Conservation (phyloP, 2,888 invertebrate genomes). For the Orthosia gothica region DNA sequence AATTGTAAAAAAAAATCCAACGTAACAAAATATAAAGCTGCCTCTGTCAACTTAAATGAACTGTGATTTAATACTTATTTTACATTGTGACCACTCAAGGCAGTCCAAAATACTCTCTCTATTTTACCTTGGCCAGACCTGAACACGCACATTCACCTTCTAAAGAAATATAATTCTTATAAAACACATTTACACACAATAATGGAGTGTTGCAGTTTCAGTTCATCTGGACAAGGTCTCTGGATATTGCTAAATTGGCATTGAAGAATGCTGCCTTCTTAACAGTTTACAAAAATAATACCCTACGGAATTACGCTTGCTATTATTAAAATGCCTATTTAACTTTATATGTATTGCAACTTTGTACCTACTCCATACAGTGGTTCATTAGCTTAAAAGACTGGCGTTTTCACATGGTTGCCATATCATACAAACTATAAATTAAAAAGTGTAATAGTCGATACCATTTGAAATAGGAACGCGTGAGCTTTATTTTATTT, state of each 20-base stretch:
- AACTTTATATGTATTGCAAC: slow-evolving; percentile 48
- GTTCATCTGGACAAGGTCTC: slow-evolving; percentile 38
- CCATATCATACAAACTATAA: slow-evolving; percentile 33
- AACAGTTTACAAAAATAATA: slow-evolving; percentile 57
- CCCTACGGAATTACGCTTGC: slow-evolving; percentile 37
- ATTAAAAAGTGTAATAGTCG: slow-evolving; percentile 19
- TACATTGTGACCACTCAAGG: slow-evolving; percentile 46
- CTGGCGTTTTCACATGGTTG: slow-evolving; percentile 7
- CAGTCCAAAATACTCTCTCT: slow-evolving; percentile 45
- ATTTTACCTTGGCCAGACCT: slow-evolving; percentile 34
- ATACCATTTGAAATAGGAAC: slow-evolving; percentile 51
- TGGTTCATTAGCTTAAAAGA: slow-evolving; percentile 14
- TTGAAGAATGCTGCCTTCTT: slow-evolving; percentile 32
- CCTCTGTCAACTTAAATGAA: slow-evolving; percentile 39
- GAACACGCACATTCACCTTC: slow-evolving; percentile 41
- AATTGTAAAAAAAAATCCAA: slow-evolving; percentile 47
- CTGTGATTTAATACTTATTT: slow-evolving; percentile 37
- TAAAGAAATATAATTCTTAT: slow-evolving; percentile 44
- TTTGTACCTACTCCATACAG: slow-evolving; percentile 49
- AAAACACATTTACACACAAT: slow-evolving; percentile 54
- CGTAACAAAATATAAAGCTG: slow-evolving; percentile 66
- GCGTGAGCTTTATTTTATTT: slow-evolving; percentile 17
- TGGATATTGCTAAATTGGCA: slow-evolving; percentile 37
- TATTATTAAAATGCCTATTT: slow-evolving; percentile 27
- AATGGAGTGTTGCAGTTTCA: slow-evolving; percentile 30